Evolutionary conservation across 2,797 vertebrate species (phyloP), one percentile per base, ranked within the genome.

Genomic region (Ceryle rudis): DNA sequence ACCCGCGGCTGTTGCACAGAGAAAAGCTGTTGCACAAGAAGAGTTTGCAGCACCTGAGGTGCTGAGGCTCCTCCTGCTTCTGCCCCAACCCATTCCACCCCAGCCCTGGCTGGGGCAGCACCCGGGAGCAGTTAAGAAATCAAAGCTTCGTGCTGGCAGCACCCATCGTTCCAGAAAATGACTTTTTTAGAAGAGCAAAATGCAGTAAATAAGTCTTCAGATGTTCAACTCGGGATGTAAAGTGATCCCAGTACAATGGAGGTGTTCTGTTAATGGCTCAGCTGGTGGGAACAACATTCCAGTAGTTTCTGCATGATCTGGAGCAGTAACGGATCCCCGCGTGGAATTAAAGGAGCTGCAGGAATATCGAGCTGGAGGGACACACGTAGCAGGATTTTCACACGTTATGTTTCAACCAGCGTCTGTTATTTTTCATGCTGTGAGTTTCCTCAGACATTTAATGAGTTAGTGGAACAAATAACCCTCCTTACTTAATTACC

Each of bases 371-470:
- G 28, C 52, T 58, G n/a, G n/a, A 33, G 55, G 55, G n/a, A 35
- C 37, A 1, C 0, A 4, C 35, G 3, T 3, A 10, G 5, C 35
- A 26, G 11, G 5, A 5, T 33, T 33, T 19, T 46, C 65, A 46
- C 71, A 14, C 11, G 26, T 31, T 2, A 1, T 7, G 11, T 44
- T 67, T n/a, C 62, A 44, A 5, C 18, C 62, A 19, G 25, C 3
- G 1, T 5, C 60, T 23, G 42, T n/a, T 35, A 17, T 4, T 52
- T 69, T 28, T 44, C 20, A 16, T 26, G 42, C 20, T 15, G 10
- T 2, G 57, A 16, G 25, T 31, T 75, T 66, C 71, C 71, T 85
- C 71, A 9, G 31, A 21, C 29, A 58, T 22, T 35, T 39, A 22
- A 28, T 8, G 35, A 74, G 52, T 17, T 25, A 10, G 39, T 22